Percentiles rank a stretch among this genome's conserved stretches.
Evolutionary conservation across 2,797 vertebrate genomes (phyloP).

Genomic region (Harpagifer antarcticus): DNA sequence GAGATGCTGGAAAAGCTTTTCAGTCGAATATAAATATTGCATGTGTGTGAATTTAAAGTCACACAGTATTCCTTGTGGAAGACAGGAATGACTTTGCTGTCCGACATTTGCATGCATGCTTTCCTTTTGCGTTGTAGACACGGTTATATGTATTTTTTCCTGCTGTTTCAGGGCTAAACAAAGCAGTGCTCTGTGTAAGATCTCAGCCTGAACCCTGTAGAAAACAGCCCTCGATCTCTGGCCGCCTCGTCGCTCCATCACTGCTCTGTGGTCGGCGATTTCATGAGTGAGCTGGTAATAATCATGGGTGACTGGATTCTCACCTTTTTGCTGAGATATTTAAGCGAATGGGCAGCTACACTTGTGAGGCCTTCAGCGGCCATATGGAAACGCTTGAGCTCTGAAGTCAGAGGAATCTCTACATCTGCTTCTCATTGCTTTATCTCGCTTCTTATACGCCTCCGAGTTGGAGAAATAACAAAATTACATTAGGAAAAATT

Average conservation of each 20-base stretch:
- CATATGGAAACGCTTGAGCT: slow-evolving; percentile 74
- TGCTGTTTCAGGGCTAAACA: slow-evolving; percentile 18
- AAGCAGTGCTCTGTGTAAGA: slow-evolving; percentile 19
- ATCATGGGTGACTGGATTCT: slow-evolving; percentile 83
- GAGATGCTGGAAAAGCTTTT: slow-evolving; percentile 50
- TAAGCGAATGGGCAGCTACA: slow-evolving; percentile 51
- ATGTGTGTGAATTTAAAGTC: slow-evolving; percentile 47
- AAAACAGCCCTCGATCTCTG: slow-evolving; percentile 44
- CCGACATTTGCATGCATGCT: neutral
- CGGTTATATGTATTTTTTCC: slow-evolving; percentile 21
- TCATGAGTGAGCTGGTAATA: slow-evolving; percentile 86
- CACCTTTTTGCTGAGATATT: slow-evolving; percentile 79
- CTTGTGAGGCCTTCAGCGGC: slow-evolving; percentile 49
- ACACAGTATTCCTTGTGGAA: slow-evolving; percentile 11
- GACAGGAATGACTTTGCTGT: slow-evolving; percentile 1
- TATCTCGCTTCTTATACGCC: slow-evolving; percentile 34
- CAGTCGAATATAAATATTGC: slow-evolving; percentile 56
- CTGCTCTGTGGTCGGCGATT: slow-evolving; percentile 74
- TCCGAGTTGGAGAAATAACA: slow-evolving; percentile 25
- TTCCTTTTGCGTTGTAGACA: slow-evolving; percentile 18
- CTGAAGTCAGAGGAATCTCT: slow-evolving; percentile 56
- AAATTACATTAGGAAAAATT: slow-evolving; percentile 11
- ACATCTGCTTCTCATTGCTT: slow-evolving; percentile 54
- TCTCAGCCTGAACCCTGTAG: slow-evolving; percentile 14
- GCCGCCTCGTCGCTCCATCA: slow-evolving; percentile 45